A percentile compares a stretch with the other conserved stretches of the same genome.
phyloP scores from a whole-genome alignment of 2,888 invertebrate species.

The Tachina grossa region DNA sequence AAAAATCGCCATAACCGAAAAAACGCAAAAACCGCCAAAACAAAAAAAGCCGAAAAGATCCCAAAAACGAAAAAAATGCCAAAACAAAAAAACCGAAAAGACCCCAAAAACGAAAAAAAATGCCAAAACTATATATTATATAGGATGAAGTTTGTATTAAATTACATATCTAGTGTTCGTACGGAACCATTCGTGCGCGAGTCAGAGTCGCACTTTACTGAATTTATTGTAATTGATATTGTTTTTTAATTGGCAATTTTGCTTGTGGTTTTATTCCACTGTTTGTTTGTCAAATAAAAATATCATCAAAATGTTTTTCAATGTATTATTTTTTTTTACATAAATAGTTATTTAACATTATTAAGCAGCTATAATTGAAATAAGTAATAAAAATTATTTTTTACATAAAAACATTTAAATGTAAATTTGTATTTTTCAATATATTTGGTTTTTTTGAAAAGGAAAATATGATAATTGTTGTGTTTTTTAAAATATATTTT shows the following conservation, averaged over 20 bases:
- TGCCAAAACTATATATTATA: no score
- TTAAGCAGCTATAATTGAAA: conserved; percentile 43
- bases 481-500: conserved; percentile 39
- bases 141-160: no score
- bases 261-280: conserved; percentile 11
- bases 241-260: neutral
- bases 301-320: neutral
- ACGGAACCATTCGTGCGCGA: no score
- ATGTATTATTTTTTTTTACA: neutral
- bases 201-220: no score
- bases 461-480: neutral
- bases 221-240: conserved; percentile 2
- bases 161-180: no score
- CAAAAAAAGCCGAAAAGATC: no score
- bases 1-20: no score
- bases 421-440: neutral
- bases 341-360: conserved; percentile 34
- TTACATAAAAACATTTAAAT: conserved; percentile 4
- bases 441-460: neutral
- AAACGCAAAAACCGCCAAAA: no score
- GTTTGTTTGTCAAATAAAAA: conserved; percentile 37
- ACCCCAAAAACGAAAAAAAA: no score
- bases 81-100: no score
- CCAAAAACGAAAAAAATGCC: no score
- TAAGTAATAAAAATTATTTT: no score